Percentiles rank a stretch among this genome's conserved stretches.
Evolutionary conservation across 2,797 vertebrate species (phyloP).

Genomic region (Phoeniculus purpureus): DNA sequence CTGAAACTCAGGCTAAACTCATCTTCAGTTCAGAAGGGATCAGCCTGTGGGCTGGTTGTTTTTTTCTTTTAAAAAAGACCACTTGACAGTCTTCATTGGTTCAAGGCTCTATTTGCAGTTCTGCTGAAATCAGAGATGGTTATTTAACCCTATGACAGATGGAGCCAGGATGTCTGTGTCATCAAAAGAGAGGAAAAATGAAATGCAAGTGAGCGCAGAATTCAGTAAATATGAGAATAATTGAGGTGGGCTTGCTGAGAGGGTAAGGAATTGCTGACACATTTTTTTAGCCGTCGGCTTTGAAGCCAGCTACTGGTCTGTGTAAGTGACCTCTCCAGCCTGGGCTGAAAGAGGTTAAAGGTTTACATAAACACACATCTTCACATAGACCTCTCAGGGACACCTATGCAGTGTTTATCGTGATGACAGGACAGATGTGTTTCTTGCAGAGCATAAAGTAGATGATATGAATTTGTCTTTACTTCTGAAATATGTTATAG

Average conservation of each 20-base stretch:
- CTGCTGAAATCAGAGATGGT: constrained; percentile 68
- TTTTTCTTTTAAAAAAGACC: not conserved
- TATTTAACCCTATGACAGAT: constrained; percentile 71
- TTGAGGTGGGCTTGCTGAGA: constrained; percentile 29
- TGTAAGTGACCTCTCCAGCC: constrained; percentile 57
- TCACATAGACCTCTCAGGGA: constrained; percentile 7
- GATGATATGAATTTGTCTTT: not conserved
- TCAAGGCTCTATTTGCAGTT: constrained; percentile 44
- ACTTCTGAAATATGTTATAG: not conserved
- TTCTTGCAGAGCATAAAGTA: not conserved
- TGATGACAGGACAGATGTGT: not conserved
- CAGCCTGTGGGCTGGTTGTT: not conserved
- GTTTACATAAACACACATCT: constrained; percentile 51
- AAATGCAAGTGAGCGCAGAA: constrained; percentile 52
- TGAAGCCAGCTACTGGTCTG: constrained; percentile 71
- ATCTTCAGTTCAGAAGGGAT: not conserved
- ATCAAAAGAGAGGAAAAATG: constrained; percentile 69
- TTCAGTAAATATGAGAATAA: constrained; percentile 67
- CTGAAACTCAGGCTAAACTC: not conserved
- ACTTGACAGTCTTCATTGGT: not conserved
- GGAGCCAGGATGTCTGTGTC: constrained; percentile 71
- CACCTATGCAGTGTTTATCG: not conserved
- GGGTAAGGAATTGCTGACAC: constrained; percentile 30
- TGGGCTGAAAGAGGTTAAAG: constrained; percentile 33
- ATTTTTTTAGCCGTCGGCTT: constrained; percentile 50